Base-by-base conservation (phyloP, 2,797 vertebrate genomes). In the Sebastes variabilis region DNA sequence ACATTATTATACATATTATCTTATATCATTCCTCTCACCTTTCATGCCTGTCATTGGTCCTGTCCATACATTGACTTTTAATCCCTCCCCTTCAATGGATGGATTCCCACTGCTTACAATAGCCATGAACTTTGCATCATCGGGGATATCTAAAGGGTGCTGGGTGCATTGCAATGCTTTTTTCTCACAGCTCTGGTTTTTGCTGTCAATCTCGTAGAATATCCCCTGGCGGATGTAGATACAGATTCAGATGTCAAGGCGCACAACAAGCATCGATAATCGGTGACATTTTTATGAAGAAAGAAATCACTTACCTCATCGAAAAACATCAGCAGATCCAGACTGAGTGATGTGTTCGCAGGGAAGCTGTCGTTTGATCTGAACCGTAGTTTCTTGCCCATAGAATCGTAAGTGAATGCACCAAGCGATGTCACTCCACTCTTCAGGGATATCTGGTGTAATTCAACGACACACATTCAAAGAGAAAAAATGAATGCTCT, bases 151-250 rank as follows among this genome's bases (percentile, higher is more conserved):
- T n/a, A 96, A 74, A 55, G 95, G 91, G 56, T 95, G 90, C 66
- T 85, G 36, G 46, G 34, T 79, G 66, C 88, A 93, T 4, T 95
- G 92, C 80, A 96, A 58, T 1, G 86, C 27, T 42, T 95, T 94
- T 42, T 96, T 96, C 92, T 93, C 93, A 71, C 96, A 96, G 88
- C 90, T 95, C 80, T 95, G 92, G 72, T 95, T 95, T 87, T 94
- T 96, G 83, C 76, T 91, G 92, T 96, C 95, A 30, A 96, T 93
- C 84, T 96, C 94, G 6, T 95, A 96, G 83, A 96, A 87, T 38
- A 94, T 24, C 24, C 92, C 94, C 95, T 96, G 84, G 16, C 29
- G n/a, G 25, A 30, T 2, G 5, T 1, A 58, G 18, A 77, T 7
- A 67, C 2, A 61, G 27, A 29, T 65, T 62, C 22, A 70, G 54